Evolutionary conservation across 1,140 invertebrate genomes (phyloP), one percentile per base, ranked within the genome.

Genomic region (Sitophilus oryzae): DNA sequence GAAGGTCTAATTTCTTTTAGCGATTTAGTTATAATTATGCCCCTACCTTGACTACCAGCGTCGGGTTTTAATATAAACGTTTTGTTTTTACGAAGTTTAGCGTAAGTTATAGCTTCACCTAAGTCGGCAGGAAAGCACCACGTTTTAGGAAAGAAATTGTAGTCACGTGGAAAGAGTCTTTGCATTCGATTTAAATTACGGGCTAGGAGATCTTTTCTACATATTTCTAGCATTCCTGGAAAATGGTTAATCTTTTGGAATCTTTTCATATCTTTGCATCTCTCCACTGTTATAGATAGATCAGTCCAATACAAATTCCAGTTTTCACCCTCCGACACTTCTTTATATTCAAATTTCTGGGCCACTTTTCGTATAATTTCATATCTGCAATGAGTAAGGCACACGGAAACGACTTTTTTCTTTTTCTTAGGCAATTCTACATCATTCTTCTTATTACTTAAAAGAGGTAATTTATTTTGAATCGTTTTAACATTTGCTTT

Each of bases 221-320:
- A 93, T 58, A 93, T 91, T 72, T 93, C 90, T 52, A 84, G 77
- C 89, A 93, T 93, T 20, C 89, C 89, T n/a, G 90, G 90, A 70
- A 92, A 93, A 71, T 93, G 90, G 67, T 93, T 93, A 16, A 93
- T 85, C 71, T 89, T 88, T 74, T 94, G 85, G 70, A 86, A 94
- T 52, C 89, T 79, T 70, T 91, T 91, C 88, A 95, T 90, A 54
- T 91, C 87, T 71, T 91, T 90, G 2, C 86, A 86, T 44, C 86
- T 73, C 62, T 93, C 89, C 0, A 91, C 77, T 14, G 86, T 83
- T 6, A 93, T 82, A 52, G 86, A 87, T 49, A 83, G 78, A 69
- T 94, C 91, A 0, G 88, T 91, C 91, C 91, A 95, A 62, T 85
- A 89, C 16, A 95, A 77, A 68, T 91, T 90, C 91, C 91, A 95